phyloP scores from a whole-genome alignment of 2,888 invertebrate genomes.

The Scrobipalpa atriplicella region DNA sequence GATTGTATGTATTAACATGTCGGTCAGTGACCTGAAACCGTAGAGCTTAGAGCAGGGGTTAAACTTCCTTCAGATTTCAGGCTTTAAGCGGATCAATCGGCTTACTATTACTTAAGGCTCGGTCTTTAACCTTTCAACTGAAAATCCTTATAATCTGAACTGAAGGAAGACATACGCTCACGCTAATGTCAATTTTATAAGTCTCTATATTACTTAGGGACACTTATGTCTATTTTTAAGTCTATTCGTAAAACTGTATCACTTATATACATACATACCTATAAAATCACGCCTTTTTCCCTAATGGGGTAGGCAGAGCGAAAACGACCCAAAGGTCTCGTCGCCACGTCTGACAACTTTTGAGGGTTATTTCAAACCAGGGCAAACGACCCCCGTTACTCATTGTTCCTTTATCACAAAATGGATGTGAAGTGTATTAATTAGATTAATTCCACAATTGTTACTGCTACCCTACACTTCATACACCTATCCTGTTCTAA shows the following conservation, averaged over 20 bases:
- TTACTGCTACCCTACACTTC: conserved; percentile 11
- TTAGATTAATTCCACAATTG: conserved; percentile 50
- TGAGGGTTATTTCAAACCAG: neutral
- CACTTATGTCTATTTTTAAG: too few species aligned
- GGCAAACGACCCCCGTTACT: conserved; percentile 38
- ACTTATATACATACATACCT: too few species aligned
- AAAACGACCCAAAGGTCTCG: too few species aligned
- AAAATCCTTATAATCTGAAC: conserved; percentile 1
- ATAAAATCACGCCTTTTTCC: too few species aligned
- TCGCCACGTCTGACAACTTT: too few species aligned
- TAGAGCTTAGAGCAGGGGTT: neutral
- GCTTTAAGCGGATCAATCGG: conserved; percentile 10
- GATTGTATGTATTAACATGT: neutral
- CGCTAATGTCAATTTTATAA: neutral
- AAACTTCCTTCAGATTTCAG: neutral
- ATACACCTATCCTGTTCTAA: neutral
- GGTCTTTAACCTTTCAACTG: conserved; percentile 11
- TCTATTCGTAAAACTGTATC: too few species aligned
- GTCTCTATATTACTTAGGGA: neutral
- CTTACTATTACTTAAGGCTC: conserved; percentile 12
- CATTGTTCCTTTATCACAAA: conserved; percentile 46
- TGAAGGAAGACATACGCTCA: neutral
- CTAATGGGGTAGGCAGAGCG: too few species aligned
- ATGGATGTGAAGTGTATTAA: conserved; percentile 52
- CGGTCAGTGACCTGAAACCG: neutral